A percentile compares a stretch with the other conserved stretches of the same genome.
These are phyloP conservation scores for Moxostoma hubbsi DNA, from an alignment of 2,797 vertebrate species.

Conservation along the genomic window DNA sequence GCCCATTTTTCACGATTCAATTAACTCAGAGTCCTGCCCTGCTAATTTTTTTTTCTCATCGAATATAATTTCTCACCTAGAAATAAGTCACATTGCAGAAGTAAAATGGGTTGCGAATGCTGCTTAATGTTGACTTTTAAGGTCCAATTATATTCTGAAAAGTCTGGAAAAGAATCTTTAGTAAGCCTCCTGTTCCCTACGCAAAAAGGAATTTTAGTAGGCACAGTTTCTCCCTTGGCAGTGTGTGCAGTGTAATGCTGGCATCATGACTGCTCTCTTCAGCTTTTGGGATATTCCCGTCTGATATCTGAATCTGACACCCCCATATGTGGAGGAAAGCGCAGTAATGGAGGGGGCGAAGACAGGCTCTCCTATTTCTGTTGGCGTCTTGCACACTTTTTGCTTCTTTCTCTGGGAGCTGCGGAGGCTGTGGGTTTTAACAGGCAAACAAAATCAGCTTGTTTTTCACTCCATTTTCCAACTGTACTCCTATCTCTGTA, in stretches of 20 bases:
- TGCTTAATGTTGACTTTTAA: conserved; percentile 2
- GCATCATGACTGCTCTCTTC: conserved; percentile 13
- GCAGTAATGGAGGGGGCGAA: conserved; percentile 63
- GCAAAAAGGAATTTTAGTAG: background rate
- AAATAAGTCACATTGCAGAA: background rate
- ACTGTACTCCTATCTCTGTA: background rate
- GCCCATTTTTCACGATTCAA: no score
- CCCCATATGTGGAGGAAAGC: conserved; percentile 22
- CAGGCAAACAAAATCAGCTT: conserved; percentile 39
- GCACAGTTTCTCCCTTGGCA: conserved; percentile 9
- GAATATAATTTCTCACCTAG: background rate
- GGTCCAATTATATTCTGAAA: background rate
- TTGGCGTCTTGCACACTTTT: conserved; percentile 59
- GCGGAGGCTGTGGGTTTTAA: background rate
- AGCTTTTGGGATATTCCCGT: conserved; percentile 37
- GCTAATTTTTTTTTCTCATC: no score
- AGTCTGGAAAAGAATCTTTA: background rate
- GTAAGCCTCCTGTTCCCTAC: background rate
- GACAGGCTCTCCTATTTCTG: conserved; percentile 49
- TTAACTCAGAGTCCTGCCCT: no score
- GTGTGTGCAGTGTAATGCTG: conserved; percentile 11
- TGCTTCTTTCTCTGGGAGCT: conserved; percentile 21
- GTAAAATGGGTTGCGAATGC: background rate
- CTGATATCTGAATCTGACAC: conserved; percentile 39
- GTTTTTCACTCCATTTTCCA: background rate